phyloP scores from a whole-genome alignment of 2,797 vertebrate species.

The Melanotaenia maccullochi region DNA sequence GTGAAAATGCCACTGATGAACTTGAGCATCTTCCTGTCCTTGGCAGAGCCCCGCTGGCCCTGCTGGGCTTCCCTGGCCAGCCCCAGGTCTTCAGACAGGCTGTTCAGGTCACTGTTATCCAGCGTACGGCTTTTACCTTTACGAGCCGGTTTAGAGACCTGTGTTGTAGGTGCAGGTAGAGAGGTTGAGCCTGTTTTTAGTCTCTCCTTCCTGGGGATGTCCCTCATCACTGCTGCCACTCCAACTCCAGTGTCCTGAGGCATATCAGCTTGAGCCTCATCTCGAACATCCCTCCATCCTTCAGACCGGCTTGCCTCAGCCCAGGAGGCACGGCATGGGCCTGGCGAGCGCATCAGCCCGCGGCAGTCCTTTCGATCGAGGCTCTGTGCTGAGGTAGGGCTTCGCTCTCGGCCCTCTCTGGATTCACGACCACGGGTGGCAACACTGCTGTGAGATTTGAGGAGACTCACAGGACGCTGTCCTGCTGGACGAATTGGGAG shows the following conservation, averaged over 20 bases:
- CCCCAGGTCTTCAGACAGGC: constrained; percentile 83
- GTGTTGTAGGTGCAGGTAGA: constrained; percentile 75
- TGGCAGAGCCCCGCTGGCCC: constrained; percentile 81
- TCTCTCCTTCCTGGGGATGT: constrained; percentile 84
- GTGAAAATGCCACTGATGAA: constrained; percentile 98
- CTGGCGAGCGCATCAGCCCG: constrained; percentile 70
- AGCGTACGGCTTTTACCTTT: constrained; percentile 95
- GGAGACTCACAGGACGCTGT: constrained; percentile 77
- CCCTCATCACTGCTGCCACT: constrained; percentile 80
- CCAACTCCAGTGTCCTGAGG: constrained; percentile 71
- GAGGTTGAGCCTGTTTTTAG: constrained; percentile 80
- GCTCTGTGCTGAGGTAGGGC: constrained; percentile 82
- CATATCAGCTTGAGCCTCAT: constrained; percentile 66
- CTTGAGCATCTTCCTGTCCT: constrained; percentile 96
- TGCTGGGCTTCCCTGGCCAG: constrained; percentile 72
- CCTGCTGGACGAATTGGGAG: constrained; percentile 70
- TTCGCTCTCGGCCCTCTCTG: constrained; percentile 78
- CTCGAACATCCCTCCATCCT: constrained; percentile 65
- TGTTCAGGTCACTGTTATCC: constrained; percentile 95
- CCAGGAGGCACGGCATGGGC: constrained; percentile 91
- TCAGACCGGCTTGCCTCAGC: constrained; percentile 85
- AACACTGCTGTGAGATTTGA: constrained; percentile 79
- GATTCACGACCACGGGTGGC: constrained; percentile 71
- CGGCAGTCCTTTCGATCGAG: constrained; percentile 84
- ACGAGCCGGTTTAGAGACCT: constrained; percentile 78